Evolutionary conservation across 2,797 vertebrate species (phyloP).

Genomic region (Balearica regulorum): DNA sequence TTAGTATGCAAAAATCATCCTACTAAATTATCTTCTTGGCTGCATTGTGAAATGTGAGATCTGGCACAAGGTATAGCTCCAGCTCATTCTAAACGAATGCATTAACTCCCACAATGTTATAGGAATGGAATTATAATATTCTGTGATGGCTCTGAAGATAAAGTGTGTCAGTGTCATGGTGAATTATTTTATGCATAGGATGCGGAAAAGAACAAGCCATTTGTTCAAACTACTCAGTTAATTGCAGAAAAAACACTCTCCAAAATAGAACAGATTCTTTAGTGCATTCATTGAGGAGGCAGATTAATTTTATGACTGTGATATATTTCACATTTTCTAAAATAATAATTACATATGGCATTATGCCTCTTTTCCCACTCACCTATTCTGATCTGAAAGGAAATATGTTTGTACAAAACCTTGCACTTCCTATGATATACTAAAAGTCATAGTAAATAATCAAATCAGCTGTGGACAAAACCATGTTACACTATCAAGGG

Average conservation of each 20-base stretch:
- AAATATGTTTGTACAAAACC: background rate
- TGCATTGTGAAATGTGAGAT: slow-evolving; percentile 7
- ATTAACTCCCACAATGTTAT: background rate
- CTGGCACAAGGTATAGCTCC: background rate
- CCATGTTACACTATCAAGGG: background rate
- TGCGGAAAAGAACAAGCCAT: background rate
- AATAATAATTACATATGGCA: background rate
- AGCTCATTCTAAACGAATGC: background rate
- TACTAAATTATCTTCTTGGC: slow-evolving; percentile 29
- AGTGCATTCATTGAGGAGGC: background rate
- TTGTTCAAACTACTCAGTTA: background rate
- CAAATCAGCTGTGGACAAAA: background rate
- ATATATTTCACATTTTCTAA: background rate
- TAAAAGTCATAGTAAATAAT: background rate
- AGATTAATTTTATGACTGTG: background rate
- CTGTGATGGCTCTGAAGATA: background rate
- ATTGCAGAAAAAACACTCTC: background rate
- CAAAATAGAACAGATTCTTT: background rate
- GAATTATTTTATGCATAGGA: background rate
- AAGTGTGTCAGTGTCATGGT: background rate
- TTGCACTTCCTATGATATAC: background rate
- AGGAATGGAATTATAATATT: background rate
- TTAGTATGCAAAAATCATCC: slow-evolving; percentile 20
- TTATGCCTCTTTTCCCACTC: background rate
- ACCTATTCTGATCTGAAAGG: background rate